Evolutionary conservation across 1,140 invertebrate species (phyloP).

Genomic region (Phthorimaea operculella): DNA sequence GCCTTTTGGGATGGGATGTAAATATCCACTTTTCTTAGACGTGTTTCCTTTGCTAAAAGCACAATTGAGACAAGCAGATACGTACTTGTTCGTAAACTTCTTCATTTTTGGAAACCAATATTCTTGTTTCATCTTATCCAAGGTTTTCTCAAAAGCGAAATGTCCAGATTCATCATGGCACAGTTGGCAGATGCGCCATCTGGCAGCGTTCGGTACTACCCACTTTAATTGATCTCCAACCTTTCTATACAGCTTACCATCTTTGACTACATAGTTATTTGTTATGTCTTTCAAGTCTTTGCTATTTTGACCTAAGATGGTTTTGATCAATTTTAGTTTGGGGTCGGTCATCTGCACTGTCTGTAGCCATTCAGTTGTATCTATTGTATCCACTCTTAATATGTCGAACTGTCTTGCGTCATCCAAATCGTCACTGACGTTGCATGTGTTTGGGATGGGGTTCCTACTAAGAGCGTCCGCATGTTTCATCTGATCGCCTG

Average conservation of each 20-base stretch:
- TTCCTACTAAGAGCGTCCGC: slow-evolving; percentile 31
- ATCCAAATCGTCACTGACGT: not conserved
- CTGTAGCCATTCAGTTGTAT: slow-evolving; percentile 7
- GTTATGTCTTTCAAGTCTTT: slow-evolving; percentile 7
- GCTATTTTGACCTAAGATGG: not conserved
- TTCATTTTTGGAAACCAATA: slow-evolving; percentile 23
- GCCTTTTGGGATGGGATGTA: slow-evolving; percentile 18
- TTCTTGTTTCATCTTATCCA: slow-evolving; percentile 17
- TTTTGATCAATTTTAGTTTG: slow-evolving; percentile 6
- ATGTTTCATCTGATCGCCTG: slow-evolving; percentile 29
- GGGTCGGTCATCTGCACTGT: slow-evolving; percentile 9
- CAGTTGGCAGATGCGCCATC: slow-evolving; percentile 11
- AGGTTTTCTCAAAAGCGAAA: slow-evolving; percentile 19
- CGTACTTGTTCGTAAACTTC: slow-evolving; percentile 5
- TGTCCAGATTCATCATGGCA: slow-evolving; percentile 26
- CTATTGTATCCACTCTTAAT: not conserved
- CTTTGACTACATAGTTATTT: slow-evolving; percentile 5
- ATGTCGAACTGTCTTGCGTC: not conserved
- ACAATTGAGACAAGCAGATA: slow-evolving; percentile 13
- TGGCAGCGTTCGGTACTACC: slow-evolving; percentile 6
- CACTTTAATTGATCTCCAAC: slow-evolving; percentile 4
- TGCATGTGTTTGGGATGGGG: not conserved
- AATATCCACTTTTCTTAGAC: slow-evolving; percentile 15
- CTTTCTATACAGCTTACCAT: slow-evolving; percentile 5
- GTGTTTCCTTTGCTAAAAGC: slow-evolving; percentile 4